Conservation (phyloP, 2,888 invertebrate genomes). For the Ennomos fuscantarius region DNA sequence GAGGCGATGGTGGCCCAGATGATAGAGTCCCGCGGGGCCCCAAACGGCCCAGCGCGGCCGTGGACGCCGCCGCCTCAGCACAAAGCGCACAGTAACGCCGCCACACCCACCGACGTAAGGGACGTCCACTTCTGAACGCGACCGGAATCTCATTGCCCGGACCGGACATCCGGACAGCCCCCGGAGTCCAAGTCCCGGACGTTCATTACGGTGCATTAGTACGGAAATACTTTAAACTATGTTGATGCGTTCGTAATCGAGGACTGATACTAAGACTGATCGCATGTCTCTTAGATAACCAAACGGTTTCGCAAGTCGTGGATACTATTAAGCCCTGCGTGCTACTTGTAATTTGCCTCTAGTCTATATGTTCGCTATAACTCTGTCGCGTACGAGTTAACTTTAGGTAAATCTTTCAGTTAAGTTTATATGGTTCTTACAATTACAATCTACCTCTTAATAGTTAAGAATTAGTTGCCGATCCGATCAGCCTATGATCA, state of each 20-base stretch:
- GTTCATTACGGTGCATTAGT: conserved; percentile 76
- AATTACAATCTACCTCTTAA: conserved; percentile 84
- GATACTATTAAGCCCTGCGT: conserved; percentile 65
- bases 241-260: conserved; percentile 75
- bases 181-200: conserved; percentile 44
- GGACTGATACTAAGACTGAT: conserved; percentile 84
- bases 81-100: conserved; percentile 89
- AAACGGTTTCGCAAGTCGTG: conserved; percentile 67
- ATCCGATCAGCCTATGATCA: conserved; percentile 22
- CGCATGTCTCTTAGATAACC: conserved; percentile 77
- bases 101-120: conserved; percentile 94
- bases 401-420: conserved; percentile 62
- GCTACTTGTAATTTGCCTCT: conserved; percentile 69
- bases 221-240: conserved; percentile 82
- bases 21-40: conserved; percentile 74
- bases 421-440: conserved; percentile 72
- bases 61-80: conserved; percentile 80
- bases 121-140: conserved; percentile 90
- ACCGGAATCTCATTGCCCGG: conserved; percentile 26
- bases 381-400: conserved; percentile 57
- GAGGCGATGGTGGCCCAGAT: conserved; percentile 90
- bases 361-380: conserved; percentile 60
- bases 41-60: conserved; percentile 76
- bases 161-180: conserved; percentile 4
- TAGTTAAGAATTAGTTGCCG: conserved; percentile 62